A percentile compares a stretch with the other conserved stretches of the same genome.
These are phyloP conservation scores for Neogale vison DNA, from an alignment of 2,113 vertebrate species.

Conservation along the genomic window DNA sequence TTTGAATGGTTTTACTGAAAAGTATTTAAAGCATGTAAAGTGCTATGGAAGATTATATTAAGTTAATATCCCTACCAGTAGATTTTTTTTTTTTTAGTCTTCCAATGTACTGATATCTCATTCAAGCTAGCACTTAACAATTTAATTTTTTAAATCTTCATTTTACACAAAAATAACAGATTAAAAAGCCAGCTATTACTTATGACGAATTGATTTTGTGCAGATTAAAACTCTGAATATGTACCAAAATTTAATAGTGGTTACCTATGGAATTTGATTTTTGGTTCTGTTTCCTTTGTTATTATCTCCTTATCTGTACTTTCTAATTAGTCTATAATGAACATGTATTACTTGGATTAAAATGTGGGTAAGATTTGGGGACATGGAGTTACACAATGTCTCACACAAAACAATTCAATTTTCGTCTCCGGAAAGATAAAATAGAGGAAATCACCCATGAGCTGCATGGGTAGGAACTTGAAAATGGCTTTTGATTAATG, in stretches of 20 bases:
- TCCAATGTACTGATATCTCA: neutral
- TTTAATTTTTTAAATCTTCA: slow-evolving; percentile 14
- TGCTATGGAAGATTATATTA: neutral
- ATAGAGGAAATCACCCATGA: neutral
- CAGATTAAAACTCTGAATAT: neutral
- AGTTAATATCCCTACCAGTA: neutral
- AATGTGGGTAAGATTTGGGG: neutral
- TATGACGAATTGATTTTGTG: neutral
- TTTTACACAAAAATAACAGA: neutral
- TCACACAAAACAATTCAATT: slow-evolving; percentile 5
- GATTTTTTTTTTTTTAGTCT: neutral
- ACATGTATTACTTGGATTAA: slow-evolving; percentile 4
- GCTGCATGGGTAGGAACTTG: neutral
- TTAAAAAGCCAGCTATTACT: slow-evolving; percentile 20
- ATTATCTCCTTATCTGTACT: neutral
- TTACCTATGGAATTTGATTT: neutral
- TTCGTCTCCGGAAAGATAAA: neutral
- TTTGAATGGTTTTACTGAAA: neutral
- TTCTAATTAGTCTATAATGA: slow-evolving; percentile 1
- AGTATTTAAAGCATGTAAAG: neutral
- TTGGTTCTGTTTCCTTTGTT: slow-evolving; percentile 11
- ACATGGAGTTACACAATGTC: neutral
- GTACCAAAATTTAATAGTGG: neutral
- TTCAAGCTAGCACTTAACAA: neutral
- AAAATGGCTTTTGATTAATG: slow-evolving; percentile 6